Percentiles rank a stretch among this genome's conserved stretches.
Evolutionary conservation across 2,113 vertebrate genomes (phyloP).

Genomic region (Leptosomus discolor): DNA sequence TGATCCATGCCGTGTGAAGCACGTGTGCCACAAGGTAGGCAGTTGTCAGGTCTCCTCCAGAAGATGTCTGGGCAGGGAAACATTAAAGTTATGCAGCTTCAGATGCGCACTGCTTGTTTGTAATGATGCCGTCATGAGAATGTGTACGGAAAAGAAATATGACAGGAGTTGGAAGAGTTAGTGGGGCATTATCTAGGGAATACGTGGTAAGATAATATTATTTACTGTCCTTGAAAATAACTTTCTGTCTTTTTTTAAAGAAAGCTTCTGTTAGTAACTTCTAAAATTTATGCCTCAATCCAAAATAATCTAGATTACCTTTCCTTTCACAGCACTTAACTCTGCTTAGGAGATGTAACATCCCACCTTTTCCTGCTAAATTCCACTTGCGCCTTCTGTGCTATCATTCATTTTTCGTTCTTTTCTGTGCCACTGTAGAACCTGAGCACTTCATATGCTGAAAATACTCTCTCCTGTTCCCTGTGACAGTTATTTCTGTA

Average conservation of each 20-base stretch:
- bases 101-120: background rate
- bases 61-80: background rate
- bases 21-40: background rate
- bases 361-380: background rate
- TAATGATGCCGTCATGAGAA: background rate
- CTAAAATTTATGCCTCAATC: background rate
- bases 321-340: background rate
- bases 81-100: background rate
- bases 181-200: background rate
- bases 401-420: background rate
- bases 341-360: background rate
- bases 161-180: background rate
- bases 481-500: background rate
- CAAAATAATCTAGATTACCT: background rate
- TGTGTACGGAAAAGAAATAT: background rate
- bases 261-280: background rate
- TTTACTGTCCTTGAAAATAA: background rate
- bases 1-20: background rate
- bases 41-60: background rate
- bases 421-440: background rate
- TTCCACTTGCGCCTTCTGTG: background rate
- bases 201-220: background rate
- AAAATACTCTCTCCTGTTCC: background rate
- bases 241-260: background rate
- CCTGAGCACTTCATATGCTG: background rate